Evolutionary conservation across 37 sponge, comb jelly and placozoan species (phyloP).

Genomic region (Oscarella lobularis): DNA sequence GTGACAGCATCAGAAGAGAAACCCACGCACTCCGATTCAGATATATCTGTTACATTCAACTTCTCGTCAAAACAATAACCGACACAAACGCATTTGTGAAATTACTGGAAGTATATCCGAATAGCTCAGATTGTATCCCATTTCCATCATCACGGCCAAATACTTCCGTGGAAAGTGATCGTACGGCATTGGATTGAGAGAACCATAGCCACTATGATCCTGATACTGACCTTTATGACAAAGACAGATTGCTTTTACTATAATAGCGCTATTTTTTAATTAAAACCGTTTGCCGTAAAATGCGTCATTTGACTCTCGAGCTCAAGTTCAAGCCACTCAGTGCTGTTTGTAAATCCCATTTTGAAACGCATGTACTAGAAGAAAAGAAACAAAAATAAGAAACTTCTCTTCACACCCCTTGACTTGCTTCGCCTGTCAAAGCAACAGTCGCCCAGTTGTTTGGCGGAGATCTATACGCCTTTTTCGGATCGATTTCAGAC

Average conservation of each 20-base stretch:
- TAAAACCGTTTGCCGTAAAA: background rate
- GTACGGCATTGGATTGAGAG: background rate
- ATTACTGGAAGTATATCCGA: background rate
- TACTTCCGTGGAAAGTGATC: slow-evolving; percentile 2
- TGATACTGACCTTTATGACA: background rate
- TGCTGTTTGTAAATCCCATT: background rate
- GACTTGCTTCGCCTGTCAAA: background rate
- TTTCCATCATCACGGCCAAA: background rate
- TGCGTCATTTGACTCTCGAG: background rate
- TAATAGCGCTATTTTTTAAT: too few species aligned
- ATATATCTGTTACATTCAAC: too few species aligned
- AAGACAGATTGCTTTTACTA: too few species aligned
- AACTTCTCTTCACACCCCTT: too few species aligned
- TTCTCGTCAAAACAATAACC: too few species aligned
- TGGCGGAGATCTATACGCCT: background rate
- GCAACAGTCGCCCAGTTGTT: background rate
- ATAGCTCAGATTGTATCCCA: background rate
- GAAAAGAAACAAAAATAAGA: too few species aligned
- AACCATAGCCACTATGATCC: background rate
- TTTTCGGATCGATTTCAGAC: background rate
- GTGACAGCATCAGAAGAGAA: background rate
- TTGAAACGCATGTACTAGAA: background rate
- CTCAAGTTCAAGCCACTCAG: background rate
- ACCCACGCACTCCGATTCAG: background rate
- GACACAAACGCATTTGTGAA: too few species aligned